Conservation (phyloP, 2,113 vertebrate species). For the Machaerirhynchus nigripectus region DNA sequence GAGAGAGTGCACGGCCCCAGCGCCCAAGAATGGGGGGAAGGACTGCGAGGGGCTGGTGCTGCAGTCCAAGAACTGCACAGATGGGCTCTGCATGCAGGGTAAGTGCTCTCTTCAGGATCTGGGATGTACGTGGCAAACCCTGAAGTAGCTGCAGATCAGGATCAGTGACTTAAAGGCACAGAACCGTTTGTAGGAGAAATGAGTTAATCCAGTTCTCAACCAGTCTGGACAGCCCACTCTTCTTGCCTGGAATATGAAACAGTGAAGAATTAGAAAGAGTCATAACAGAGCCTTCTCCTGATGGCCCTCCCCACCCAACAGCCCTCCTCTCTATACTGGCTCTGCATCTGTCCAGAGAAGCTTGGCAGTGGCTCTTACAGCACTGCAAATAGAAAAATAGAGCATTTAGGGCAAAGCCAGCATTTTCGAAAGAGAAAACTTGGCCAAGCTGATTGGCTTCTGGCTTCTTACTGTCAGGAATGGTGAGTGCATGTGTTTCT, state of each 20-base stretch:
- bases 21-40: conserved; percentile 90
- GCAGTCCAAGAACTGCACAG: conserved; percentile 93
- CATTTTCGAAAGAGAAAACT: background rate
- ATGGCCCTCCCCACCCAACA: background rate
- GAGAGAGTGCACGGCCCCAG: conserved; percentile 87
- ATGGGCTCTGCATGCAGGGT: conserved; percentile 97
- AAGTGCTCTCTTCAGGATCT: conserved; percentile 33
- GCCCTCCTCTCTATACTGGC: background rate
- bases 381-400: background rate
- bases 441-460: background rate
- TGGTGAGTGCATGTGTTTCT: background rate
- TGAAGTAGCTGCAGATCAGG: background rate
- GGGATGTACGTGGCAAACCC: background rate
- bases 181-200: background rate
- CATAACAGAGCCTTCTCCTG: background rate
- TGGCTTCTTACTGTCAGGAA: background rate
- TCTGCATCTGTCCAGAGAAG: background rate
- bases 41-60: conserved; percentile 90
- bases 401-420: background rate
- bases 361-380: background rate
- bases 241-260: background rate
- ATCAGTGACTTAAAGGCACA: background rate
- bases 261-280: background rate
- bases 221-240: background rate
- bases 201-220: background rate